These are phyloP conservation scores for Desoria tigrina DNA, from an alignment of 2,888 invertebrate genomes.

Conservation along the genomic window DNA sequence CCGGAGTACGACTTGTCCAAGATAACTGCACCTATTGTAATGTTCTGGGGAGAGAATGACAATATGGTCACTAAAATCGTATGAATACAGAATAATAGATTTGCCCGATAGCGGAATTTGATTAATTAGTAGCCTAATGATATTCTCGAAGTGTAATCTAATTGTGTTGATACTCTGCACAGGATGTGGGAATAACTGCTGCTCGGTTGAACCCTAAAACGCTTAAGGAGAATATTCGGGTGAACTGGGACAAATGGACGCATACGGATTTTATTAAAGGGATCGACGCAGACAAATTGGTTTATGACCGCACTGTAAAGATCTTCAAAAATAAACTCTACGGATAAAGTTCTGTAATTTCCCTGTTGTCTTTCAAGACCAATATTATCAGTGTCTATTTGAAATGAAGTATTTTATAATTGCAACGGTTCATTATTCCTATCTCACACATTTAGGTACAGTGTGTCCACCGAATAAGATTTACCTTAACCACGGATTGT, in stretches of 20 bases:
- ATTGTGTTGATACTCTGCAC: background rate
- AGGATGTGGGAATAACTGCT: background rate
- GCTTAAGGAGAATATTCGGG: background rate
- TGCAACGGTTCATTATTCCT: too few species aligned
- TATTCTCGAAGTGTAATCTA: background rate
- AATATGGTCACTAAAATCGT: constrained; percentile 27
- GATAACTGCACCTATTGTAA: constrained; percentile 49
- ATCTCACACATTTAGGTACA: too few species aligned
- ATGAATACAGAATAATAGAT: too few species aligned
- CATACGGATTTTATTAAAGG: background rate
- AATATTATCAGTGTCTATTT: too few species aligned
- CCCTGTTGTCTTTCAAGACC: too few species aligned
- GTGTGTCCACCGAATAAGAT: too few species aligned
- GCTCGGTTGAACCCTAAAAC: background rate
- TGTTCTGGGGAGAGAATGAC: constrained; percentile 34
- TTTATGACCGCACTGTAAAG: background rate
- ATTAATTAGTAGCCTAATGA: too few species aligned
- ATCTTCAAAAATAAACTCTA: background rate
- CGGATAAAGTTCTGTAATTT: too few species aligned
- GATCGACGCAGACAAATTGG: background rate
- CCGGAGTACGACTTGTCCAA: constrained; percentile 40
- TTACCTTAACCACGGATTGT: too few species aligned
- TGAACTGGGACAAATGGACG: background rate
- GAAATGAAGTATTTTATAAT: too few species aligned
- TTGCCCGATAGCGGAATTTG: too few species aligned